Conservation (phyloP, 2,888 invertebrate species). For the Parnassius apollo region DNA sequence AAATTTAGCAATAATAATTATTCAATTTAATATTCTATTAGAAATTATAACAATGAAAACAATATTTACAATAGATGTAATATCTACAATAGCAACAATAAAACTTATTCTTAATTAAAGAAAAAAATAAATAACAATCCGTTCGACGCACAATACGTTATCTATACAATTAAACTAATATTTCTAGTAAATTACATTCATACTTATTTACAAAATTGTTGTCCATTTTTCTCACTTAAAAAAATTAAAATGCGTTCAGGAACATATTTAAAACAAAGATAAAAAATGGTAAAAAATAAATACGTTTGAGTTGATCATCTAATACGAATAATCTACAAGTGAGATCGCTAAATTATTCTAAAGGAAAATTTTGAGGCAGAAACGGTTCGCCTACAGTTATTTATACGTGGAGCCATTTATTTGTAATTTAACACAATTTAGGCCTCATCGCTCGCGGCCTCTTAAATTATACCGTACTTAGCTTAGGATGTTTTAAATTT, state of each 20-base stretch:
- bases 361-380: slow-evolving; percentile 32
- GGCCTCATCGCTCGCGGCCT: slow-evolving; percentile 19
- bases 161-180: slow-evolving; percentile 20
- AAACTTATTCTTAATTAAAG: slow-evolving; percentile 49
- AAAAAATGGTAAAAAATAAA: slow-evolving; percentile 30
- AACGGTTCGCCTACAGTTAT: slow-evolving; percentile 20
- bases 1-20: slow-evolving; percentile 38
- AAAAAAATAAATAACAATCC: slow-evolving; percentile 72
- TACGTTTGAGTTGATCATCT: slow-evolving; percentile 34
- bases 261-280: slow-evolving; percentile 15
- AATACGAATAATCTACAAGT: slow-evolving; percentile 48
- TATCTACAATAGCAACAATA: slow-evolving; percentile 55
- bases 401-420: slow-evolving; percentile 14
- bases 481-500: slow-evolving; percentile 1
- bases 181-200: slow-evolving; percentile 12
- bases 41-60: slow-evolving; percentile 64
- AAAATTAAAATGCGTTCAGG: slow-evolving; percentile 22
- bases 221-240: slow-evolving; percentile 16
- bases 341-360: slow-evolving; percentile 58
- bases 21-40: slow-evolving; percentile 61
- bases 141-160: slow-evolving; percentile 44
- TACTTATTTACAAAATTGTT: slow-evolving; percentile 24
- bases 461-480: slow-evolving; percentile 1
- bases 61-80: slow-evolving; percentile 65
- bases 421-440: slow-evolving; percentile 18